Evolutionary conservation across 2,888 invertebrate genomes (phyloP).

Genomic region (Drosophila trichaetosa): DNA sequence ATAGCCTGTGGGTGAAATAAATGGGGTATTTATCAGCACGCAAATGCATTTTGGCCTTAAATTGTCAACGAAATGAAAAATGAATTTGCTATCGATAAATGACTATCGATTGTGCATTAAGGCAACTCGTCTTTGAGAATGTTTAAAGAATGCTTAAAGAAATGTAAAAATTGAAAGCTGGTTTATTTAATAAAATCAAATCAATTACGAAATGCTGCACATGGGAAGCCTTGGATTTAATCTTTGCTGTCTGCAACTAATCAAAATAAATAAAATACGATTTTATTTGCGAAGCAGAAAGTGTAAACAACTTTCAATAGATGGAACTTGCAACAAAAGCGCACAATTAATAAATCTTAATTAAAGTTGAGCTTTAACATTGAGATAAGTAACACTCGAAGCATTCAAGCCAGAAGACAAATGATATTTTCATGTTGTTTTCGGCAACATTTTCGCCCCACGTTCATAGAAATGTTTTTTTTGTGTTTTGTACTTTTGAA

Average conservation of each 20-base stretch:
- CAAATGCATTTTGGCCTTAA: not conserved
- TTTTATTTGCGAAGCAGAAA: not conserved
- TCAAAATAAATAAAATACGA: not conserved
- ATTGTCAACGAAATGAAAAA: not conserved
- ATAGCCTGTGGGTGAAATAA: slow-evolving; percentile 86
- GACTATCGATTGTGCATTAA: not conserved
- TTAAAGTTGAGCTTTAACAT: slow-evolving; percentile 15
- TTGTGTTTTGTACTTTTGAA: slow-evolving; percentile 16
- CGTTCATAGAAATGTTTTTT: slow-evolving; percentile 28
- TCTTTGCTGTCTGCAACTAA: not conserved
- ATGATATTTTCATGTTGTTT: slow-evolving; percentile 49
- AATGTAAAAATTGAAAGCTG: not conserved
- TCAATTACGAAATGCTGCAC: not conserved
- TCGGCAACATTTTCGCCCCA: slow-evolving; percentile 26
- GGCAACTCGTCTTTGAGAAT: not conserved
- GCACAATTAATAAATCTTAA: not conserved
- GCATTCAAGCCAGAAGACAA: slow-evolving; percentile 34
- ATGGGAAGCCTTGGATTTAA: not conserved
- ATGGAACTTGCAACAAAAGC: not conserved
- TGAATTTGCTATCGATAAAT: not conserved
- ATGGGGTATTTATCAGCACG: not conserved
- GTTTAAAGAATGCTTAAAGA: not conserved
- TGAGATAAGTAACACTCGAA: slow-evolving; percentile 22
- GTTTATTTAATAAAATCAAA: not conserved
- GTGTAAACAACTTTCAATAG: slow-evolving; percentile 1